A percentile compares a stretch with the other conserved stretches of the same genome.
Conservation (phyloP, 2,797 vertebrate species). For the Pipistrellus pygmaeus region DNA sequence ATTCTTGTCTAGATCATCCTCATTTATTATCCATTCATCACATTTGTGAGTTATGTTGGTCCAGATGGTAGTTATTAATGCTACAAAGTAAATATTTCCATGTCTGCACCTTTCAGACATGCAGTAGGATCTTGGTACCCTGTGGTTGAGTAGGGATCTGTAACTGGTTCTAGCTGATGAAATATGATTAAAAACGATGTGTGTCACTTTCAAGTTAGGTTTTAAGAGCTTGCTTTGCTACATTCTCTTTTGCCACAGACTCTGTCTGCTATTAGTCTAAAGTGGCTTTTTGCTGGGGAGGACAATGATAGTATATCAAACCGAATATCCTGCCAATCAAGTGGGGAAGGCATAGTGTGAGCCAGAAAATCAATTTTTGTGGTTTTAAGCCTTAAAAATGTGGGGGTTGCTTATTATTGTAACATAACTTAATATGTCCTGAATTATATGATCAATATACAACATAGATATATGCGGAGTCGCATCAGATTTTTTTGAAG, state of each 20-base stretch:
- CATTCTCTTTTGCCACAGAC: background rate
- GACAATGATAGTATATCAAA: background rate
- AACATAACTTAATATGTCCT: background rate
- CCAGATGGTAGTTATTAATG: background rate
- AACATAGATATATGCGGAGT: background rate
- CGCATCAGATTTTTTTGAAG: background rate
- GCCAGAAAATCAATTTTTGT: background rate
- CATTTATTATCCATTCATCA: background rate
- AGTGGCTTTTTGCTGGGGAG: background rate
- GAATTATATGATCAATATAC: background rate
- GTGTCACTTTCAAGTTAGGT: background rate
- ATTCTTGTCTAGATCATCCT: background rate
- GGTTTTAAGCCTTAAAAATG: background rate
- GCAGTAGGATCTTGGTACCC: background rate
- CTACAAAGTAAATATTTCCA: background rate
- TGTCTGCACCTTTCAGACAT: background rate
- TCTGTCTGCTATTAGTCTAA: background rate
- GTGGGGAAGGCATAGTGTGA: background rate
- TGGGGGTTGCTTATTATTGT: background rate
- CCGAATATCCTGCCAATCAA: background rate
- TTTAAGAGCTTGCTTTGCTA: background rate
- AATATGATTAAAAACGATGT: background rate
- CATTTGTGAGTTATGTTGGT: background rate
- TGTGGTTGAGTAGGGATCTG: background rate
- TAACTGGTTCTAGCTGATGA: constrained; percentile 3